Conservation (phyloP, 2,797 vertebrate genomes). For the Labroides dimidiatus region DNA sequence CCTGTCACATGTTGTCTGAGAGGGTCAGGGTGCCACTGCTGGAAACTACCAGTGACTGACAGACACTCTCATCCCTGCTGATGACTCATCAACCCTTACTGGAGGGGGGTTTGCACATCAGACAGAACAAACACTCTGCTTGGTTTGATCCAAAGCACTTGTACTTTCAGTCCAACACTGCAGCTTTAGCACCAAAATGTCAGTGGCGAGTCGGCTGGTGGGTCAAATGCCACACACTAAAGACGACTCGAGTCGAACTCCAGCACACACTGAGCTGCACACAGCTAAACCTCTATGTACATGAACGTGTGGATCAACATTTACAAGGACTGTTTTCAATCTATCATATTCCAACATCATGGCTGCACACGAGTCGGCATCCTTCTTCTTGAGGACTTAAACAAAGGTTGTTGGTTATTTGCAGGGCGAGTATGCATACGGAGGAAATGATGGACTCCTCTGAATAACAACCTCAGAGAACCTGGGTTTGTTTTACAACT, state of each 20-base stretch:
- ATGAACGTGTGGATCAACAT: slow-evolving; percentile 25
- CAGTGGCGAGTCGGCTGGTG: slow-evolving; percentile 1
- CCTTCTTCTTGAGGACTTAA: slow-evolving; percentile 3
- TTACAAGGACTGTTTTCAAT: slow-evolving; percentile 23
- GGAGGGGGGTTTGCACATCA: neutral
- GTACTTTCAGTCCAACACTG: slow-evolving; percentile 11
- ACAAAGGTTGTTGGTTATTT: slow-evolving; percentile 4
- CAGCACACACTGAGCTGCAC: slow-evolving; percentile 18
- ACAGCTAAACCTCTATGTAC: slow-evolving; percentile 23
- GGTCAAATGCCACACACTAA: neutral
- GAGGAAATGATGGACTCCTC: slow-evolving; percentile 8
- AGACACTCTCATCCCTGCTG: slow-evolving; percentile 10
- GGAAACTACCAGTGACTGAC: slow-evolving; percentile 11
- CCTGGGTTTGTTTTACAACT: slow-evolving; percentile 32
- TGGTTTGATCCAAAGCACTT: neutral
- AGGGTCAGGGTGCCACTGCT: slow-evolving; percentile 1
- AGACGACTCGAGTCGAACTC: slow-evolving; percentile 11
- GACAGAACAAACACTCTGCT: slow-evolving; percentile 8
- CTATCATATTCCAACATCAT: slow-evolving; percentile 13
- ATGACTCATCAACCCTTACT: slow-evolving; percentile 3
- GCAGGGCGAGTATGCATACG: neutral
- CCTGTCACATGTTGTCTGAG: slow-evolving; percentile 6
- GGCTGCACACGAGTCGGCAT: slow-evolving; percentile 15
- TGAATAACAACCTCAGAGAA: slow-evolving; percentile 21
- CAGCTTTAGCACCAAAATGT: slow-evolving; percentile 9